Conservation (phyloP, 2,113 vertebrate genomes). For the Passer montanus region DNA sequence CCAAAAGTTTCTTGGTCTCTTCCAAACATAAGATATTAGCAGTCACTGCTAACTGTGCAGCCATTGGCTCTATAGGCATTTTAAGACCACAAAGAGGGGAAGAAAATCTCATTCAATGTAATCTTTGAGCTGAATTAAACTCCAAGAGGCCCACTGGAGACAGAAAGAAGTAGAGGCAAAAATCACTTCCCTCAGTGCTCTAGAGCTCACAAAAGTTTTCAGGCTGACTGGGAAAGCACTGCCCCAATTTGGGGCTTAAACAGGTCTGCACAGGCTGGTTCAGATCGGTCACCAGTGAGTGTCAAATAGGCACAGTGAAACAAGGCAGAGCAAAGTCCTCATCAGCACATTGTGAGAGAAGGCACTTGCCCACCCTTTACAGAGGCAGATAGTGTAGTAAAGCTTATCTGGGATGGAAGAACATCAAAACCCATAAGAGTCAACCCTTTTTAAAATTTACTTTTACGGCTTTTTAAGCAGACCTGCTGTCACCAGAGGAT, state of each 20-base stretch:
- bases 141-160: neutral
- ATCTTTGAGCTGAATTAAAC: neutral
- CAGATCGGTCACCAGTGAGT: rapidly evolving
- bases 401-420: neutral
- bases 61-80: neutral
- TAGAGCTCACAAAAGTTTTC: neutral
- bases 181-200: neutral
- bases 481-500: neutral
- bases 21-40: neutral
- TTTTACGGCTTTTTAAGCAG: neutral
- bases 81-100: neutral
- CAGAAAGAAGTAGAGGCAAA: neutral
- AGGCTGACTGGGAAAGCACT: neutral
- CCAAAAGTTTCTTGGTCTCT: neutral
- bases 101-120: neutral
- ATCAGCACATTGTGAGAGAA: neutral
- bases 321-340: neutral
- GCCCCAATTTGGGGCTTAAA: neutral
- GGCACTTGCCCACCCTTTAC: neutral
- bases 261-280: neutral
- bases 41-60: neutral
- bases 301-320: neutral
- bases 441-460: neutral
- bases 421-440: neutral
- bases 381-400: neutral